Percentiles rank a stretch among this genome's conserved stretches.
Conservation (phyloP, 2,113 vertebrate genomes). For the Trinectes maculatus region DNA sequence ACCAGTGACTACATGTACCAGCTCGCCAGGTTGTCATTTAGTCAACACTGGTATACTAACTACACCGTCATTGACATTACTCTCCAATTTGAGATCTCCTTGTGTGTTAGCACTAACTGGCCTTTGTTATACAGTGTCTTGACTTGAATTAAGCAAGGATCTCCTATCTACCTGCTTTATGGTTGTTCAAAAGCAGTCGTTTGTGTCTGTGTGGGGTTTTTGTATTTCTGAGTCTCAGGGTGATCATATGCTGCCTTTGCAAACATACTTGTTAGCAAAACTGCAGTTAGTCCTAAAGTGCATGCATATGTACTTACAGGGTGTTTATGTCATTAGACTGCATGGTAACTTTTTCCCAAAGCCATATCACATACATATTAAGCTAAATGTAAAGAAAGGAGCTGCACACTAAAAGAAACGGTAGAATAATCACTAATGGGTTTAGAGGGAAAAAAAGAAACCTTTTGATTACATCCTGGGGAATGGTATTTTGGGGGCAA, state of each 20-base stretch:
- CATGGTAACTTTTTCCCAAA: conserved; percentile 32
- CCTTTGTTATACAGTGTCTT: conserved; percentile 40
- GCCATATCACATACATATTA: conserved; percentile 30
- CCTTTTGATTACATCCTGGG: conserved; percentile 11
- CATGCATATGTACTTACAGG: conserved; percentile 37
- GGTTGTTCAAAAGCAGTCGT: conserved; percentile 17
- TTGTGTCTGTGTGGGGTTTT: conserved; percentile 43
- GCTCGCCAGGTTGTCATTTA: conserved; percentile 23
- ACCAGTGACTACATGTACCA: conserved; percentile 28
- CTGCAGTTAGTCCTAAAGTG: conserved; percentile 43
- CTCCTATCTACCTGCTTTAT: conserved; percentile 34
- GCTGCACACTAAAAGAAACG: conserved; percentile 17
- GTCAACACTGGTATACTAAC: conserved; percentile 51
- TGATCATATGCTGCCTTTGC: conserved; percentile 66
- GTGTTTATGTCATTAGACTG: conserved; percentile 52
- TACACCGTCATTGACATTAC: conserved; percentile 30
- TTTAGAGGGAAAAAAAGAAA: conserved; percentile 5
- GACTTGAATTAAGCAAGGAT: conserved; percentile 30
- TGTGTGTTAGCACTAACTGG: conserved; percentile 48
- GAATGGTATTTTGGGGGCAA: conserved; percentile 42
- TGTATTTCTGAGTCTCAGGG: conserved; percentile 72
- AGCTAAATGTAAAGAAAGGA: conserved; percentile 18
- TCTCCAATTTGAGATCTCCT: conserved; percentile 10
- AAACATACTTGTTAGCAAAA: conserved; percentile 41
- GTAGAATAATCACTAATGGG: conserved; percentile 21